Evolutionary conservation across 2,888 invertebrate species (phyloP), one percentile per base, ranked within the genome.

Genomic region (Epirrita christyi): DNA sequence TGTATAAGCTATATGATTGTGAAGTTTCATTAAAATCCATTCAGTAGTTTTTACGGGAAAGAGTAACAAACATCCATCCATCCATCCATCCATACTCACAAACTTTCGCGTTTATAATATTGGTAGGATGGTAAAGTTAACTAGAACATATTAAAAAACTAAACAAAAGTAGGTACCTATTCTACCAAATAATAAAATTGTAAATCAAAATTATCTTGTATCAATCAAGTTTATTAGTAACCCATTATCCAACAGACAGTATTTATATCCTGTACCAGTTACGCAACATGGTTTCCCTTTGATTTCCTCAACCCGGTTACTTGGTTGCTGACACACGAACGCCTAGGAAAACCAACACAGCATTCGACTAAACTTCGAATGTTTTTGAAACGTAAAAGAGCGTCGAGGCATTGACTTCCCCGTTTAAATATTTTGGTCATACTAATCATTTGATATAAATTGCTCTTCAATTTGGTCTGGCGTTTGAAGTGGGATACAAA

Each of bases 201-300:
- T 14, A 11, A 28, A 32, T 32, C 27, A 43, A 38, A 42, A 43
- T 11, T 44, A 9, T 34, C 28, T 11, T 7, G 13, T 49, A 45
- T 58, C 37, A 13, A 48, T 54, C 50, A 45, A 54, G 41, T 59
- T 54, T 63, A 50, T 52, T 47, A 54, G 44, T 66, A 62, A 59
- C 61, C 66, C 38, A 64, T 64, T 66, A 66, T 62, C 59, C 42
- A 58, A 47, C 36, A 11, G 43, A 43, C 29, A 44, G 41, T 48
- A 55, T 38, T 32, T 37, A 40, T 44, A 58, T 60, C 60, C 61
- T 60, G 57, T 50, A 48, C 36, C n/a, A 40, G 44, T 62, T 67
- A 55, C 61, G 55, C 40, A 63, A 63, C 48, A 44, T 21, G 28
- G 54, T 56, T 64, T 60, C 59, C 63, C 27, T 55, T 46, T 9